Evolutionary conservation across 2,888 invertebrate genomes (phyloP), one percentile per base, ranked within the genome.

Genomic region (Augiades crinisus): DNA sequence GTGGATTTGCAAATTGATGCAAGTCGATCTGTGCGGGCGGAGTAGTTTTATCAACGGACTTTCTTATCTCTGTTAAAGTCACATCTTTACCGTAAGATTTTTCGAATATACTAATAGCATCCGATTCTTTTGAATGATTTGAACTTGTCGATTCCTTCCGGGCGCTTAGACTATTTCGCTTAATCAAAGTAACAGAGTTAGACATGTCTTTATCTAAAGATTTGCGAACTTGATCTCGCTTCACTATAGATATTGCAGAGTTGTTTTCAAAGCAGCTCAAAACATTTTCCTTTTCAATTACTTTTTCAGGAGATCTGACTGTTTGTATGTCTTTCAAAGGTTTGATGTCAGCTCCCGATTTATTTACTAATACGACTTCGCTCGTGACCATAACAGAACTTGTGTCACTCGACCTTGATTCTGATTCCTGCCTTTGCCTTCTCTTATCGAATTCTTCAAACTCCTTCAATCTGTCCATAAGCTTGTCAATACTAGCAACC

Each of bases 231-330:
- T 85, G 85, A 65, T 90, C 90, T 60, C 89, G 77, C 59, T 90
- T 90, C 6, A 90, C 81, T 65, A 90, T 88, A 47, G 90, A 90
- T 61, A 90, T 90, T 21, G 90, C 89, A 1, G 90, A 87, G 65
- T 90, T 90, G 57, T 90, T 90, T 68, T 90, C 90, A 59, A 90
- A 90, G 60, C 89, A 89, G 61, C 88, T 90, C 22, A 90, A 64
- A 13, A 90, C 78, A 64, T 87, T 90, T 59, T 89, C 90, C 57
- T 90, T 90, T 63, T 88, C 83, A 17, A 87, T 67, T 30, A 81
- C 67, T 62, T 68, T 81, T 56, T 87, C 89, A n/a, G 87, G 87
- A 5, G 87, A 81, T 52, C 80, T 76, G 6, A 81, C 79, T 10
- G 88, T 74, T 55, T 90, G 90, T 21, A 88, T 79, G 54, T 89